A percentile compares a stretch with the other conserved stretches of the same genome.
Conservation (phyloP, 1,140 invertebrate species). For the Drosophila bocqueti region DNA sequence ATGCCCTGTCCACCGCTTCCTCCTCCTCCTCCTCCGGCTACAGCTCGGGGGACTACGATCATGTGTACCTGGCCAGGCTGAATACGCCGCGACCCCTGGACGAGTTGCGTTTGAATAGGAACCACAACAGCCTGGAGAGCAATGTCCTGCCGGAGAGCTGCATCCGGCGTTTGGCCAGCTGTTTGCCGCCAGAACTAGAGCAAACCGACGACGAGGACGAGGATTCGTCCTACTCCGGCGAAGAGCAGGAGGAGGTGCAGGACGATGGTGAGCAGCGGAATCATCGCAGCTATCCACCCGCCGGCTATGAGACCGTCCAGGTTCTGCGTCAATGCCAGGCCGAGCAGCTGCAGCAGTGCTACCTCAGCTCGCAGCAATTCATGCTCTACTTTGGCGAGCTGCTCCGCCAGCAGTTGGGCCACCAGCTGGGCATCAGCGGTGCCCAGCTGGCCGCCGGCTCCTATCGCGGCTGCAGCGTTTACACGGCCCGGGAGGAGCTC, state of each 20-base stretch:
- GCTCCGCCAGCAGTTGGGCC: slow-evolving; percentile 86
- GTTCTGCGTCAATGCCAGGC: slow-evolving; percentile 74
- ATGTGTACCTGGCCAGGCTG: slow-evolving; percentile 69
- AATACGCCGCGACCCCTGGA: slow-evolving; percentile 68
- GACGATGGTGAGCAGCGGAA: slow-evolving; percentile 74
- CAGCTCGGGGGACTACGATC: slow-evolving; percentile 74
- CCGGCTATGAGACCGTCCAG: slow-evolving; percentile 67
- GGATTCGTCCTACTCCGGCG: slow-evolving; percentile 67
- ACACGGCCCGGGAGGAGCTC: slow-evolving; percentile 87
- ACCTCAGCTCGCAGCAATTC: slow-evolving; percentile 87
- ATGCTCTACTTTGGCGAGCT: slow-evolving; percentile 88
- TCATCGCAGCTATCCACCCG: slow-evolving; percentile 11
- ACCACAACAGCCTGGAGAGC: slow-evolving; percentile 26
- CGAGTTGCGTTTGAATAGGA: slow-evolving; percentile 46
- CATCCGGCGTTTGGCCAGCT: slow-evolving; percentile 57
- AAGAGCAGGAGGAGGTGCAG: slow-evolving; percentile 83
- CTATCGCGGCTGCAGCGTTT: slow-evolving; percentile 87
- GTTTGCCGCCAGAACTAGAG: slow-evolving; percentile 63
- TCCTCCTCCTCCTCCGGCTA: slow-evolving; percentile 66
- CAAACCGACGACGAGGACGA: slow-evolving; percentile 63
- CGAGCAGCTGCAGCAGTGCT: slow-evolving; percentile 85
- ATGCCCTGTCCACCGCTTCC: background rate
- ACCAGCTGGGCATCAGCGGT: slow-evolving; percentile 86
- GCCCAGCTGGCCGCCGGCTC: slow-evolving; percentile 85
- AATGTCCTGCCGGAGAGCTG: slow-evolving; percentile 72